Base-by-base conservation (phyloP, 2,888 invertebrate genomes). In the Nebria brevicollis region DNA sequence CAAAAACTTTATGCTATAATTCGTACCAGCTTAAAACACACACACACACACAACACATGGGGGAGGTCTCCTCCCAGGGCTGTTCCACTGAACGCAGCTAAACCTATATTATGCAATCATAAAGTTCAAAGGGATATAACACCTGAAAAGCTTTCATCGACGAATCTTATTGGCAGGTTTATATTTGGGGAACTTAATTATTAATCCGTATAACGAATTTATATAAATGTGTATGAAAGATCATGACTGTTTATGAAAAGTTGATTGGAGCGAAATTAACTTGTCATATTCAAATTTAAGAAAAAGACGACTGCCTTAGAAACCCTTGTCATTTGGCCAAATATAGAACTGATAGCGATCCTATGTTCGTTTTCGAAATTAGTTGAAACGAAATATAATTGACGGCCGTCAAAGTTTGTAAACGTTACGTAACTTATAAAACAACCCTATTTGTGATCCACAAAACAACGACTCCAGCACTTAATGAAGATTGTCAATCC, bases 1-100 rank as follows among this genome's bases (percentile, higher is more conserved):
- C 34, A 78, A 78, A 78, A 78, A 78, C 65, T 78, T 78, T 73
- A 73, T 54, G 73, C 65, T 42, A 78, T 78, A 78, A 78, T 73
- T 78, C 73, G 72, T 66, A 66, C 66, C 78, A 42, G 41, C 54
- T 11, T 68, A 68, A 72, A 65, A 66, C 64, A 72, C 41, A 78
- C 72, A 65, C 72, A 65, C 72, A 68, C 77, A 77, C 26, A 73
- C 13, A 54, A 54, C 6, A 2, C 7, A 54, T 11, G 11, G 2
- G 54, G 13, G 8, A 54, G 54, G 2, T 54, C 20, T 20, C 20
- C 20, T 20, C 20, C 20, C 20, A 20, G 20, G 15, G 15, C 66
- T 66, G 70, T 42, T 77, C 77, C 70, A 68, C 66, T 77, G 66
- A 66, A n/a, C 77, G 41, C 41, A 77, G 77, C 70, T 2, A 8